Percentiles rank a stretch among this genome's conserved stretches.
phyloP scores from a whole-genome alignment of 2,113 vertebrate genomes.

The Canis aureus region DNA sequence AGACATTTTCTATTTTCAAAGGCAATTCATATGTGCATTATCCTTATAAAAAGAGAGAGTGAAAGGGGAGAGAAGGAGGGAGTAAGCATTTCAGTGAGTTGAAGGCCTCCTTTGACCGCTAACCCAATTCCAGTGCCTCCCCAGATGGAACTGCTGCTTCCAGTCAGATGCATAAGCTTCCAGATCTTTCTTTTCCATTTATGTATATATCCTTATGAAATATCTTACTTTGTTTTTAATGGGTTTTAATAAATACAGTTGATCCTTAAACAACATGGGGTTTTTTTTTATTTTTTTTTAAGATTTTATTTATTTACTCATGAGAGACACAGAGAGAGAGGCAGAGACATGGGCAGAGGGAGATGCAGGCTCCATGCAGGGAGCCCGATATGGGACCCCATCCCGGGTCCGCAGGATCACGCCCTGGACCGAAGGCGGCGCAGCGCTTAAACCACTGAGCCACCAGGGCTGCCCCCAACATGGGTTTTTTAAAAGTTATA shows the following conservation, averaged over 20 bases:
- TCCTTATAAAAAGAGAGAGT: background rate
- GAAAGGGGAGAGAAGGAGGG: too few species aligned
- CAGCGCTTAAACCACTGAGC: too few species aligned
- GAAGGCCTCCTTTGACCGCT: background rate
- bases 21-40: background rate
- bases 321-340: background rate
- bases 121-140: background rate
- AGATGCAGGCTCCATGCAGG: too few species aligned
- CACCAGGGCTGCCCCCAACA: too few species aligned
- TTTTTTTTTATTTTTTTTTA: background rate
- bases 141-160: background rate
- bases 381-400: too few species aligned
- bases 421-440: too few species aligned
- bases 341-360: background rate
- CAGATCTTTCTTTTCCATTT: background rate
- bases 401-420: too few species aligned
- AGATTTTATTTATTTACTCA: background rate
- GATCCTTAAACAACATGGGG: background rate
- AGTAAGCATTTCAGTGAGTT: background rate
- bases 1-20: background rate
- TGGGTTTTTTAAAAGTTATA: too few species aligned
- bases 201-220: background rate
- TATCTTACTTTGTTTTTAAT: background rate
- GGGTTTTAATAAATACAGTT: background rate
- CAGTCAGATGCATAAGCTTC: background rate